Evolutionary conservation across 1,140 invertebrate genomes (phyloP).

Genomic region (Papilio polytes): DNA sequence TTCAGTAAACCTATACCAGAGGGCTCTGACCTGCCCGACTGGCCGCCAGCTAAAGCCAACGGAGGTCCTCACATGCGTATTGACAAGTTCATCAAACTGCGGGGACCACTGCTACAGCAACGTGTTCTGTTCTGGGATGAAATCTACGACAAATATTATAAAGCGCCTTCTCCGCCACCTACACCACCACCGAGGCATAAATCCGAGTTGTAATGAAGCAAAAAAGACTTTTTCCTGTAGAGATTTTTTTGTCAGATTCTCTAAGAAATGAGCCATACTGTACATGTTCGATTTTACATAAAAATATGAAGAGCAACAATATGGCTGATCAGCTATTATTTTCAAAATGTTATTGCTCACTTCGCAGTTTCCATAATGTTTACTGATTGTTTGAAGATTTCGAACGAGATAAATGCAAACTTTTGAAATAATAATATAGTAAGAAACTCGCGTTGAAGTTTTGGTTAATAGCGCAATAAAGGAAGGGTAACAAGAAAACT

Average conservation of each 20-base stretch:
- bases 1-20: slow-evolving; percentile 56
- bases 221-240: too few species aligned
- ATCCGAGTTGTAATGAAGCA: neutral
- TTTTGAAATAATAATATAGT: slow-evolving; percentile 1
- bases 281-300: too few species aligned
- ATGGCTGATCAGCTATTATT: too few species aligned
- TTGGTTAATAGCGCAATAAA: slow-evolving; percentile 11
- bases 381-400: neutral
- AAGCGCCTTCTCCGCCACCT: neutral
- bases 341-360: neutral
- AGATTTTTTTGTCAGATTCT: too few species aligned
- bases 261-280: too few species aligned
- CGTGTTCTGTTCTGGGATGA: slow-evolving; percentile 53
- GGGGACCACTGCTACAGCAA: slow-evolving; percentile 42
- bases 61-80: slow-evolving; percentile 55
- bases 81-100: slow-evolving; percentile 44
- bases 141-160: slow-evolving; percentile 54
- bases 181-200: neutral
- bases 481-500: slow-evolving; percentile 29
- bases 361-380: neutral
- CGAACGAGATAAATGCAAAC: neutral
- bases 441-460: neutral
- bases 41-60: slow-evolving; percentile 46
- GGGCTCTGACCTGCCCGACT: slow-evolving; percentile 45
- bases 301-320: too few species aligned